Evolutionary conservation across 2,797 vertebrate species (phyloP).

Genomic region (Momotus momota): DNA sequence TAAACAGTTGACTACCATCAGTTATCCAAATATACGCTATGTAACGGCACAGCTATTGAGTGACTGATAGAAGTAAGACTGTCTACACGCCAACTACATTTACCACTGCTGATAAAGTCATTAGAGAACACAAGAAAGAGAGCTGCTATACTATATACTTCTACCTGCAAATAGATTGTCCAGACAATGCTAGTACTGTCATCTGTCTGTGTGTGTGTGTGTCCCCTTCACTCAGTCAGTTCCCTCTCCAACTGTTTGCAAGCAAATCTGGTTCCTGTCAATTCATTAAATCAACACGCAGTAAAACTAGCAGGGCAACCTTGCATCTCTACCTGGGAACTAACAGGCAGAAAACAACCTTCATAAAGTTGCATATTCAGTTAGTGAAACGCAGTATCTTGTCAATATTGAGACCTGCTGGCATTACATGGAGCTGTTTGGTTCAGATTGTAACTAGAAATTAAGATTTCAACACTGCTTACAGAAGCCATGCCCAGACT

Average conservation of each 20-base stretch:
- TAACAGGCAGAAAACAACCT: background rate
- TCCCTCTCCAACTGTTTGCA: background rate
- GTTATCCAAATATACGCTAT: background rate
- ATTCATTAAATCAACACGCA: constrained; percentile 2
- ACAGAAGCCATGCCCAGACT: background rate
- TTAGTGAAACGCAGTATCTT: background rate
- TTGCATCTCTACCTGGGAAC: background rate
- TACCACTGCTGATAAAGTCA: background rate
- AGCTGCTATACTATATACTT: background rate
- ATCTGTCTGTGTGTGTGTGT: background rate
- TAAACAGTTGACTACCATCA: background rate
- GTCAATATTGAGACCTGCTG: background rate
- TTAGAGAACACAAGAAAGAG: background rate
- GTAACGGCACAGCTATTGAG: background rate
- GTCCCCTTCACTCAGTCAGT: accelerated
- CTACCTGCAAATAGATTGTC: background rate
- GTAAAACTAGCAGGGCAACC: background rate
- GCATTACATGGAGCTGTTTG: background rate
- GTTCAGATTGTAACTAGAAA: background rate
- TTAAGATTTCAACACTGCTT: background rate
- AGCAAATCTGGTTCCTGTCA: constrained; percentile 7
- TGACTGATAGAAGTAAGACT: background rate
- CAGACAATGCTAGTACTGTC: background rate
- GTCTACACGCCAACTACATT: background rate
- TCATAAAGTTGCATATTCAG: background rate